Evolutionary conservation across 2,888 invertebrate genomes (phyloP).

Genomic region (Drosophila ustulata): DNA sequence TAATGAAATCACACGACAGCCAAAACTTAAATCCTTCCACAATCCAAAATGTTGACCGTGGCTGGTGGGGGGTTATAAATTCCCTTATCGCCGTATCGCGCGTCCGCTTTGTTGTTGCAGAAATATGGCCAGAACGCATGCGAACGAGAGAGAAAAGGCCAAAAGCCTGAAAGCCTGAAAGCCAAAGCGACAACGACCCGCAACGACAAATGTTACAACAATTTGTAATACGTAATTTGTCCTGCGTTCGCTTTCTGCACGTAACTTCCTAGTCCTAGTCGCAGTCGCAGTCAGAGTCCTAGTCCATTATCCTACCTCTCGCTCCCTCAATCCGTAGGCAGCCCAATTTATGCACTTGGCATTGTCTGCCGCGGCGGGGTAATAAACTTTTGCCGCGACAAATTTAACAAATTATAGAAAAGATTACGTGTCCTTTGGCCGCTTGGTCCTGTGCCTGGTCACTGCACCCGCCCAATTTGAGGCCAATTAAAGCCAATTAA

Average conservation of each 20-base stretch:
- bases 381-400: slow-evolving; percentile 80
- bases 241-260: slow-evolving; percentile 32
- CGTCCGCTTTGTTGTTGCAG: slow-evolving; percentile 56
- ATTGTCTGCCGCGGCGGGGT: slow-evolving; percentile 72
- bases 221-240: slow-evolving; percentile 79
- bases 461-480: slow-evolving; percentile 48
- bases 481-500: slow-evolving; percentile 75
- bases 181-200: slow-evolving; percentile 52
- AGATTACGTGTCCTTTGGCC: slow-evolving; percentile 68
- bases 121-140: slow-evolving; percentile 75
- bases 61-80: slow-evolving; percentile 63
- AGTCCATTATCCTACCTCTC: not conserved
- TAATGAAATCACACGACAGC: slow-evolving; percentile 70
- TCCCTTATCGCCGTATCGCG: slow-evolving; percentile 69
- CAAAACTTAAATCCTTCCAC: slow-evolving; percentile 71
- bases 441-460: slow-evolving; percentile 30
- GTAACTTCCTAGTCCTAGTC: slow-evolving; percentile 8
- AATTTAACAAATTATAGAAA: slow-evolving; percentile 79
- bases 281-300: not conserved
- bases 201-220: slow-evolving; percentile 57
- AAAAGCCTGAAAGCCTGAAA: slow-evolving; percentile 49
- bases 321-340: slow-evolving; percentile 31
- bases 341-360: slow-evolving; percentile 75
- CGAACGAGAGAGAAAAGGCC: slow-evolving; percentile 42
- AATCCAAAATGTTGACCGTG: slow-evolving; percentile 41